Evolutionary conservation across 1,140 invertebrate species (phyloP), one percentile per base, ranked within the genome.

Genomic region (Micrasema longulum): DNA sequence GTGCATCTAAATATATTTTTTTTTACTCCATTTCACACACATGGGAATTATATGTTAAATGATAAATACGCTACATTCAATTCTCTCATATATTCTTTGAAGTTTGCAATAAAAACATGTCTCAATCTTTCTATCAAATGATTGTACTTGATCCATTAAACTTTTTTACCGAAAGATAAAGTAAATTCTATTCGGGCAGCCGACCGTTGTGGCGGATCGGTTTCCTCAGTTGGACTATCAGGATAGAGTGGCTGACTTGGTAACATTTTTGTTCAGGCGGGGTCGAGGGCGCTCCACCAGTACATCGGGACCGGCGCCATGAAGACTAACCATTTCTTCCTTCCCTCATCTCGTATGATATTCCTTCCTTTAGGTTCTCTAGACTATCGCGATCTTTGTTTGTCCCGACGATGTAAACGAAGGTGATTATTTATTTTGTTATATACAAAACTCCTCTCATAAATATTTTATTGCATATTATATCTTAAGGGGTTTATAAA

Each of bases 211-310:
- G 26, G 2, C 7, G 26, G n/a, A n/a, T n/a, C n/a, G n/a, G n/a
- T n/a, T n/a, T n/a, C n/a, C n/a, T n/a, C n/a, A 43, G 43, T 45
- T 20, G 64, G 50, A 74, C 55, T 18, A 63, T 68, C 45, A 18
- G 11, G 66, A 14, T 60, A 70, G 43, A 63, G 71, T 65, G 14
- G 73, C 68, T 76, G 67, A 73, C 72, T 57, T 76, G 71, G 74
- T 76, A 64, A 50, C 70, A 52, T 76, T 76, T 76, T 60, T 76
- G 74, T 76, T 68, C 74, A 76, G 74, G 74, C 60, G 71, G 67
- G 67, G 67, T 63, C 45, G 26, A n/a, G 60, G 35, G 41, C 35
- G 18, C 66, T 11, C 22, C 70, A 48, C 36, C 65, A 48, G 66
- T 38, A 57, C 64, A 16, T 47, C 52, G 52, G 66, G 45, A 36